Evolutionary conservation across 2,797 vertebrate genomes (phyloP).

Genomic region (Gobio occitaniae): DNA sequence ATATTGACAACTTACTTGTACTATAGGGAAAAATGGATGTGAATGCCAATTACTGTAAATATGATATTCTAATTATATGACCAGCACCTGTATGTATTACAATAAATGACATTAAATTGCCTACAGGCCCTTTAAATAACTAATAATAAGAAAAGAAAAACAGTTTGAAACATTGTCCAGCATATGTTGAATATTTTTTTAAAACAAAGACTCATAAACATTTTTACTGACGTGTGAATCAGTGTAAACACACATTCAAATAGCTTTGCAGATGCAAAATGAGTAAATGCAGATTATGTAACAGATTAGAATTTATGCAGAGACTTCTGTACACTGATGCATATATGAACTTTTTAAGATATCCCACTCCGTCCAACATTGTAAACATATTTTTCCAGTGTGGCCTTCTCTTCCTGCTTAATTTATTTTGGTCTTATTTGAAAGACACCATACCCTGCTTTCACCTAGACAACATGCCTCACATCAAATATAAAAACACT

Average conservation of each 20-base stretch:
- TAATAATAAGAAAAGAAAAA: conserved; percentile 6
- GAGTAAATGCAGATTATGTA: conserved; percentile 8
- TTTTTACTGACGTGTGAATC: conserved; percentile 28
- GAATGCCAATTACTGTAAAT: background rate
- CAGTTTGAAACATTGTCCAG: background rate
- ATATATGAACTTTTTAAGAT: conserved; percentile 32
- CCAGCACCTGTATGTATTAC: background rate
- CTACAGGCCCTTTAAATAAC: background rate
- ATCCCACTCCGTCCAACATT: conserved; percentile 3
- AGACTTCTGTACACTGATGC: conserved; percentile 47
- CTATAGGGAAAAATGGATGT: background rate
- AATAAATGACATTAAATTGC: background rate
- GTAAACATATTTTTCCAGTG: conserved; percentile 48
- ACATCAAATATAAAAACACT: conserved; percentile 24
- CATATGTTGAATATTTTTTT: background rate
- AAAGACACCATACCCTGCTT: conserved; percentile 46
- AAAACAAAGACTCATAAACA: conserved; percentile 9
- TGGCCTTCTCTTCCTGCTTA: conserved; percentile 4
- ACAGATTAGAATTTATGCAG: conserved; percentile 33
- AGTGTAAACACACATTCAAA: conserved; percentile 12
- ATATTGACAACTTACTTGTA: background rate
- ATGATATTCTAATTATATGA: too few relatives aligned
- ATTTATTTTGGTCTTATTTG: conserved; percentile 27
- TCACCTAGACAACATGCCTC: background rate
- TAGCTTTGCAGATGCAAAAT: conserved; percentile 2